These are phyloP conservation scores for Sceliomorpha sp. DNA, from an alignment of 2,888 invertebrate species.

Conservation along the genomic window DNA sequence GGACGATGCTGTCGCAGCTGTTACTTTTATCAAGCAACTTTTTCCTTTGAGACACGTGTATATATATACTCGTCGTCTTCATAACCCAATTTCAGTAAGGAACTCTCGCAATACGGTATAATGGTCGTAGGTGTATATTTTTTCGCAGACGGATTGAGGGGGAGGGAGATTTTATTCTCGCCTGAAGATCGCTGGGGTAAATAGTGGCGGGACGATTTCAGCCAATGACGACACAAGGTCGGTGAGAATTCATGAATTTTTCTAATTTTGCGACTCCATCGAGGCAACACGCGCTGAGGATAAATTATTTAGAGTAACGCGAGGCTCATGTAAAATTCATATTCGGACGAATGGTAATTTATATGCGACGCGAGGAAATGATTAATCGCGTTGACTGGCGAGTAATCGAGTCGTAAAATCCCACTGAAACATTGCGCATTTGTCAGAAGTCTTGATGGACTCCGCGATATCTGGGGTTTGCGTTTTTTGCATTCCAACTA, in stretches of 20 bases:
- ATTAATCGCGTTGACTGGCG: slow-evolving; percentile 3
- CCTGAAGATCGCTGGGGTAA: neutral
- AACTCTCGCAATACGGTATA: slow-evolving; percentile 1
- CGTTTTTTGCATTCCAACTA: too few relatives aligned
- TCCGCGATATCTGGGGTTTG: too few relatives aligned
- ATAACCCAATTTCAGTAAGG: slow-evolving; percentile 7
- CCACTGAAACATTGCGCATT: too few relatives aligned
- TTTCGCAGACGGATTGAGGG: neutral
- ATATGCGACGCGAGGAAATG: slow-evolving; percentile 4
- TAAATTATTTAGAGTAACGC: slow-evolving; percentile 3
- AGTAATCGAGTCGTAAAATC: neutral
- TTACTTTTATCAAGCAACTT: slow-evolving; percentile 14
- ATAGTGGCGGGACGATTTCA: neutral
- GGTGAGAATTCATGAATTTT: neutral
- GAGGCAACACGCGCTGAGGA: slow-evolving; percentile 1
- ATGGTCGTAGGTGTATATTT: neutral
- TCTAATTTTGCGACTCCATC: slow-evolving; percentile 7
- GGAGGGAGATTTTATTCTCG: slow-evolving; percentile 7
- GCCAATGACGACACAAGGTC: neutral
- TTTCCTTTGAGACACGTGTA: slow-evolving; percentile 6
- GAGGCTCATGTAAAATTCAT: slow-evolving; percentile 17
- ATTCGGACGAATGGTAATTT: neutral
- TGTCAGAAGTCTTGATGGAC: too few relatives aligned
- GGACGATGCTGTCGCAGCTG: slow-evolving; percentile 2
- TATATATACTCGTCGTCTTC: slow-evolving; percentile 6